Conservation (phyloP, 2,888 invertebrate genomes). For the Drosophila ustulata region DNA sequence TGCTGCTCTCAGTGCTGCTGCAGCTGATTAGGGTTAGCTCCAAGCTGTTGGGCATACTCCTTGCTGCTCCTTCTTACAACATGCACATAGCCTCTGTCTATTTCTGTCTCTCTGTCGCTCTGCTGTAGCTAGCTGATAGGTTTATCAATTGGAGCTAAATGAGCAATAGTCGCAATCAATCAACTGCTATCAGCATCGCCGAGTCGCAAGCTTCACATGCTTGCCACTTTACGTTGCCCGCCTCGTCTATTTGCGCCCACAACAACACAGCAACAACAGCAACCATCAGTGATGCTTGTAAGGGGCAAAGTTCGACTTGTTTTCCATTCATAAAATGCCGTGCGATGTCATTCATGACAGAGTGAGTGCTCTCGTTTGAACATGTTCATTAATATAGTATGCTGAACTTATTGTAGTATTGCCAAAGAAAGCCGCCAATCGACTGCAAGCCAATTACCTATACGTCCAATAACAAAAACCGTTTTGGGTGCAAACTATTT, state of each 20-base stretch:
- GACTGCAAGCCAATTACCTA: slow-evolving; percentile 20
- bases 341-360: slow-evolving; percentile 22
- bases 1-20: slow-evolving; percentile 66
- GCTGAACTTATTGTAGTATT: slow-evolving; percentile 13
- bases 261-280: too few species aligned
- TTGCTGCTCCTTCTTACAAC: slow-evolving; percentile 8
- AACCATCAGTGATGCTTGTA: slow-evolving; percentile 1
- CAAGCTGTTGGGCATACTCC: slow-evolving; percentile 45
- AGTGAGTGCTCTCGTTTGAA: background rate
- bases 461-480: slow-evolving; percentile 21
- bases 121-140: background rate
- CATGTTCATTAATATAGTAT: slow-evolving; percentile 16
- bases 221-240: background rate
- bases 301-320: slow-evolving; percentile 38
- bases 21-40: slow-evolving; percentile 69
- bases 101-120: background rate
- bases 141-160: slow-evolving; percentile 29
- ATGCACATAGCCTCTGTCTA: slow-evolving; percentile 3
- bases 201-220: background rate
- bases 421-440: slow-evolving; percentile 30
- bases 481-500: slow-evolving; percentile 41
- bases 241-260: too few species aligned
- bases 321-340: slow-evolving; percentile 51
- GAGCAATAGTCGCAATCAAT: slow-evolving; percentile 44
- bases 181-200: slow-evolving; percentile 23